Conservation (phyloP, 2,797 vertebrate genomes). For the Graptemys geographica region DNA sequence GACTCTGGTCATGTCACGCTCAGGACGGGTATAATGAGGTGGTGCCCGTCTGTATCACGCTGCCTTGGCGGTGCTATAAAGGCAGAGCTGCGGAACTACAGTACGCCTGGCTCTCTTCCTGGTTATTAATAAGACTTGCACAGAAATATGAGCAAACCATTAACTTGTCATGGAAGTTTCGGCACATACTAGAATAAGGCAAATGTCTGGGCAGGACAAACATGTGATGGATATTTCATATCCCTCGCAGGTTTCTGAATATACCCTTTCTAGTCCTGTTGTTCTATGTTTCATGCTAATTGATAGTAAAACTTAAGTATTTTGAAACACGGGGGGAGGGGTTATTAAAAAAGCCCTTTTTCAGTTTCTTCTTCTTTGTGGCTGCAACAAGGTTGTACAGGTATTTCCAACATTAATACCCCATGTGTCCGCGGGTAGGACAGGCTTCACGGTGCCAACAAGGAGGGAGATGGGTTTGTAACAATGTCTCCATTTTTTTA, state of each 20-base stretch:
- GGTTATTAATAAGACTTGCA: background rate
- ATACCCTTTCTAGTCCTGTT: background rate
- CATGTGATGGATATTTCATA: background rate
- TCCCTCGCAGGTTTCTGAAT: accelerated
- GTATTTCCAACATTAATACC: background rate
- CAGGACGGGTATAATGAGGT: background rate
- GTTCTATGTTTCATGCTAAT: background rate
- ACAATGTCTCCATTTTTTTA: background rate
- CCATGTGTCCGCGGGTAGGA: background rate
- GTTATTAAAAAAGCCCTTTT: background rate
- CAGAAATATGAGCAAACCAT: background rate
- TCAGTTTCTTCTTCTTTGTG: background rate
- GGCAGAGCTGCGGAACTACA: accelerated
- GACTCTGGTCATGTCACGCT: background rate
- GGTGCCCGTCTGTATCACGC: accelerated
- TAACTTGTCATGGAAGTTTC: background rate
- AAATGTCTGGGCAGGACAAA: background rate
- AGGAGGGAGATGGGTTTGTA: background rate
- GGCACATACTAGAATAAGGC: background rate
- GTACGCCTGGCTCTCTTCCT: background rate
- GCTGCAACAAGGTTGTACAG: background rate
- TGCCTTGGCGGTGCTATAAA: background rate
- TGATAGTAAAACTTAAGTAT: background rate
- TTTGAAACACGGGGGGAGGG: background rate
- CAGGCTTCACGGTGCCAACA: background rate